phyloP scores from a whole-genome alignment of 1,140 invertebrate genomes.

The Hycleus cichorii region DNA sequence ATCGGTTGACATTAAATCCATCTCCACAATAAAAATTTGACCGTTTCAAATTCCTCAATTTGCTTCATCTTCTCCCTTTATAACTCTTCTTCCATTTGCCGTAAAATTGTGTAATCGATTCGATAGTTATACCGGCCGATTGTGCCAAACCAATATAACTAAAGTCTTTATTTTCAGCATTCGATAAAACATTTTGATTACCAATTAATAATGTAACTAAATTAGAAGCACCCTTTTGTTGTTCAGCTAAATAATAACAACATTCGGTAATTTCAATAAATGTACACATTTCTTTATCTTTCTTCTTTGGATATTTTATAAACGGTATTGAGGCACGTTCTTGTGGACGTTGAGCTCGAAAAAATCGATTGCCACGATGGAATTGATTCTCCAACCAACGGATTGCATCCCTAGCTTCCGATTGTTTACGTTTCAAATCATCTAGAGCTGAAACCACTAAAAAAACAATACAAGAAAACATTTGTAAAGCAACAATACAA shows the following conservation, averaged over 20 bases:
- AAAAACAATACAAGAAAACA: conserved; percentile 20
- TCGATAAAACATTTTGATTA: conserved; percentile 36
- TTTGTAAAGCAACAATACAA: not conserved
- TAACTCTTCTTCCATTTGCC: conserved; percentile 59
- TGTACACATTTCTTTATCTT: conserved; percentile 60
- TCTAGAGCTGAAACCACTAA: conserved; percentile 83
- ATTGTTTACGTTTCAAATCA: conserved; percentile 70
- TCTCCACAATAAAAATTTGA: too few species aligned
- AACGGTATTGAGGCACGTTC: conserved; percentile 66
- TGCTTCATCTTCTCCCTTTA: conserved; percentile 57
- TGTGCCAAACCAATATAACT: conserved; percentile 47
- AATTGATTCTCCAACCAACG: conserved; percentile 86
- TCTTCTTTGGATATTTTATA: conserved; percentile 64
- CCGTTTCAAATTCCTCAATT: too few species aligned
- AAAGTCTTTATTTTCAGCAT: conserved; percentile 35
- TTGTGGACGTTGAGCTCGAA: conserved; percentile 70
- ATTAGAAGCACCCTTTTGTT: conserved; percentile 47
- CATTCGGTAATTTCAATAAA: conserved; percentile 65
- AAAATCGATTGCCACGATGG: conserved; percentile 71
- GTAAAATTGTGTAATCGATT: conserved; percentile 57
- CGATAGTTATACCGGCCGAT: conserved; percentile 55
- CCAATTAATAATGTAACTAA: conserved; percentile 55
- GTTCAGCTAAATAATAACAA: conserved; percentile 59
- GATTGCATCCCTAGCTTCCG: conserved; percentile 77
- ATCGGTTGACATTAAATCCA: too few species aligned